Evolutionary conservation across 1,140 invertebrate species (phyloP).

Genomic region (Diuraphis noxia): DNA sequence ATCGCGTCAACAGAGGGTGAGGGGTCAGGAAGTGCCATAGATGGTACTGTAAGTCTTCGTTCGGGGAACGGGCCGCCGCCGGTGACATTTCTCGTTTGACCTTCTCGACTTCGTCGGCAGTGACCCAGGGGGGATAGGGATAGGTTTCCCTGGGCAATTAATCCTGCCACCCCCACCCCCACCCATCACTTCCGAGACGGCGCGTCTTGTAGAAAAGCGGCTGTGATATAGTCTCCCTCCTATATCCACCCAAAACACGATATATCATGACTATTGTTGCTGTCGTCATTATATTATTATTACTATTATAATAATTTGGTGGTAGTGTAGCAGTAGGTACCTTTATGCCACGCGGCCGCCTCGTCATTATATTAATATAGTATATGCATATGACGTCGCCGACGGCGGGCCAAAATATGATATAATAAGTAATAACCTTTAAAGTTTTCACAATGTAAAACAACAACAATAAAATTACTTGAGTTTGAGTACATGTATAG

Average conservation of each 20-base stretch:
- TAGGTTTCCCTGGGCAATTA: constrained; percentile 43
- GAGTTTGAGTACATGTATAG: not conserved
- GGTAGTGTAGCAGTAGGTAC: not conserved
- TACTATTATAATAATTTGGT: not conserved
- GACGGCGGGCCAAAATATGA: not conserved
- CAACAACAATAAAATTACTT: not conserved
- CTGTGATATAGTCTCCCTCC: not conserved
- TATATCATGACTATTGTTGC: not conserved
- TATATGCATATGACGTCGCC: not conserved
- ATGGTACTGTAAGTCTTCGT: not conserved
- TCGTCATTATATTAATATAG: not conserved
- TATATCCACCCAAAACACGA: not conserved
- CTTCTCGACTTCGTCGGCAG: constrained; percentile 14
- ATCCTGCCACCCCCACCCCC: not conserved
- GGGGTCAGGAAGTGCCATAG: not conserved
- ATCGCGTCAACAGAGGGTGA: no score
- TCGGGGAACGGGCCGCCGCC: not conserved
- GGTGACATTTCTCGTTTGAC: constrained; percentile 52
- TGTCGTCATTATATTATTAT: not conserved
- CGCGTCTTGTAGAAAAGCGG: not conserved
- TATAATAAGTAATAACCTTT: not conserved
- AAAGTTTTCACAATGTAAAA: not conserved
- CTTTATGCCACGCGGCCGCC: not conserved
- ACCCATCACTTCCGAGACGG: not conserved
- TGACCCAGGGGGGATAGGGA: not conserved